These are phyloP conservation scores for Chrysogorgia sp. DNA, from an alignment of 92 coral and sea anemone genomes.

Conservation along the genomic window DNA sequence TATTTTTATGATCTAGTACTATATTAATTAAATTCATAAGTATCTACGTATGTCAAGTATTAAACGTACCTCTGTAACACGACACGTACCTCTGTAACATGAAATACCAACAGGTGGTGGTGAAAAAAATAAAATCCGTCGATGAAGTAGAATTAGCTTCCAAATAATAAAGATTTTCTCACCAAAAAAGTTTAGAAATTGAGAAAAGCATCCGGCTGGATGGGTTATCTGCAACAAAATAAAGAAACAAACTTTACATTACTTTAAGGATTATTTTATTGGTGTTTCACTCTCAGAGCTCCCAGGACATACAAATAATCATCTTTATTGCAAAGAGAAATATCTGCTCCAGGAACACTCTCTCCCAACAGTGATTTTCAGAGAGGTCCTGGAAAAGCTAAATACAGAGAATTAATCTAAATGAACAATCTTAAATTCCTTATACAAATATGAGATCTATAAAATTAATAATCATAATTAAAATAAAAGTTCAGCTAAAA, in stretches of 20 bases:
- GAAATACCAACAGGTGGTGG: constrained; percentile 98
- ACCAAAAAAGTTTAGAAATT: constrained; percentile 93
- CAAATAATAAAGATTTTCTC: constrained; percentile 88
- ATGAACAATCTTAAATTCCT: no score
- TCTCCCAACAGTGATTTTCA: no score
- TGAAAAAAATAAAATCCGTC: constrained; percentile 89
- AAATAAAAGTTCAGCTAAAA: no score
- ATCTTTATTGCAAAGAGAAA: no score
- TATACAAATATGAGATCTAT: no score
- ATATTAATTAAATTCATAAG: background rate
- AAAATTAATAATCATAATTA: no score
- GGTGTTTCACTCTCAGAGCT: background rate
- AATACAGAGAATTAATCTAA: no score
- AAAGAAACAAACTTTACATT: background rate
- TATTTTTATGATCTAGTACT: background rate
- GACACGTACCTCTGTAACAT: constrained; percentile 92
- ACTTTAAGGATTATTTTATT: background rate
- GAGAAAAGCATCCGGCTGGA: constrained; percentile 99
- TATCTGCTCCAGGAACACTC: no score
- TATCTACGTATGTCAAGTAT: background rate
- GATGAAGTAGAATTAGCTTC: constrained; percentile 92
- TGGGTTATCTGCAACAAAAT: constrained; percentile 78
- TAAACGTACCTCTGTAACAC: constrained; percentile 90
- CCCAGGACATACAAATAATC: background rate
- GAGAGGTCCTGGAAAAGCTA: no score